Conservation (phyloP, 2,113 vertebrate genomes). For the Anas platyrhynchos region DNA sequence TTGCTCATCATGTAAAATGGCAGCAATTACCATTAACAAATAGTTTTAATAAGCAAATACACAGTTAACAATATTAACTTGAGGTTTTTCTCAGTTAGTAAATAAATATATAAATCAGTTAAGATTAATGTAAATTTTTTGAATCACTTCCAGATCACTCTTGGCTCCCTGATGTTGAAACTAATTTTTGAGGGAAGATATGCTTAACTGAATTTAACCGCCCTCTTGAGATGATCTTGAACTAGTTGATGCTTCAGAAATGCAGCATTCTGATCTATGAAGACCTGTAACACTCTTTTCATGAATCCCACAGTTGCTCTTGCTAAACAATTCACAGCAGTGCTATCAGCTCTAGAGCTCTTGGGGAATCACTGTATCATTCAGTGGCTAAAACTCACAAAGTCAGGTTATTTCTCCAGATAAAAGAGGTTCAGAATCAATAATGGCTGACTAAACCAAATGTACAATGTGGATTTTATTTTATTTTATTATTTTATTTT, state of each 20-base stretch:
- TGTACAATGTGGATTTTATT: background rate
- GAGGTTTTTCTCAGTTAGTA: background rate
- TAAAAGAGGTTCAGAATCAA: background rate
- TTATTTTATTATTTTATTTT: background rate
- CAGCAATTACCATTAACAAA: constrained; percentile 61
- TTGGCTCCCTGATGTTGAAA: background rate
- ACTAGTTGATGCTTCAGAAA: background rate
- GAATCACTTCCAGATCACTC: background rate
- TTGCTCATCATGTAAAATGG: constrained; percentile 50
- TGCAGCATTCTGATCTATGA: constrained; percentile 30
- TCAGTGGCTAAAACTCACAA: background rate
- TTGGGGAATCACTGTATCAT: constrained; percentile 2
- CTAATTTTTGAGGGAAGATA: background rate
- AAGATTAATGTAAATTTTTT: background rate
- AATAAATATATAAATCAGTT: background rate
- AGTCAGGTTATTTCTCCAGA: background rate
- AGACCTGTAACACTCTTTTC: constrained; percentile 14
- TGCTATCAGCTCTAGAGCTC: background rate
- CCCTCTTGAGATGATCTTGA: constrained; percentile 1
- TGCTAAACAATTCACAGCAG: constrained; percentile 11
- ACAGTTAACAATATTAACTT: background rate
- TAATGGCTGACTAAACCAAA: background rate
- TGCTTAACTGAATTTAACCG: constrained; percentile 10
- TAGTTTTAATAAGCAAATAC: constrained; percentile 41
- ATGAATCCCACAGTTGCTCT: background rate